These are phyloP conservation scores for Auanema freiburgensis DNA, from an alignment of 2,888 invertebrate species.

Conservation along the genomic window DNA sequence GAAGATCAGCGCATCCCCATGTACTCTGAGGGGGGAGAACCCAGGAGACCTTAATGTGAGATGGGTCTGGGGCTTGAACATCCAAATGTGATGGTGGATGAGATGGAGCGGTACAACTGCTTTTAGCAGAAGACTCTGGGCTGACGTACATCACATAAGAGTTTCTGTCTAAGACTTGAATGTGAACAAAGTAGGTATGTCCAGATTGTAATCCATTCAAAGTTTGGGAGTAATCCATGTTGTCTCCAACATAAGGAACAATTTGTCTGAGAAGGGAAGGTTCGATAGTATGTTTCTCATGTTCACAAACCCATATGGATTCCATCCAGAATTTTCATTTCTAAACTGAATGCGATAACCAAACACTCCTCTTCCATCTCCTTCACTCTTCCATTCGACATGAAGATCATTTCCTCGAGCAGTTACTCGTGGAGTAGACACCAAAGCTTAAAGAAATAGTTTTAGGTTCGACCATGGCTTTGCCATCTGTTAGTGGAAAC, in stretches of 20 bases:
- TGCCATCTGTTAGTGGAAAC: conserved; percentile 11
- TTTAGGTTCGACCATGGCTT: too few species aligned
- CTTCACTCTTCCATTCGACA: conserved; percentile 60
- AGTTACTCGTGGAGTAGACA: conserved; percentile 56
- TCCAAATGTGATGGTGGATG: conserved; percentile 60
- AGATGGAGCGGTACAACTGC: conserved; percentile 53
- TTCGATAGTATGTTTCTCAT: too few species aligned
- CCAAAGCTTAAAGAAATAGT: conserved; percentile 51
- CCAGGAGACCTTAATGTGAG: conserved; percentile 54
- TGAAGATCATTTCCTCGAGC: conserved; percentile 49
- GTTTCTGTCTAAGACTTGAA: conserved; percentile 61
- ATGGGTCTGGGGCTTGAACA: conserved; percentile 52
- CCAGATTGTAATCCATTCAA: conserved; percentile 57
- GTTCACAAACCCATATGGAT: conserved; percentile 52
- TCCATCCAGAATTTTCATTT: conserved; percentile 55
- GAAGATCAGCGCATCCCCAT: conserved; percentile 56
- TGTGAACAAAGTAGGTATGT: conserved; percentile 50
- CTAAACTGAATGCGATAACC: conserved; percentile 62
- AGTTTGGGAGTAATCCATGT: conserved; percentile 54
- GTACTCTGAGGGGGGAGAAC: conserved; percentile 45
- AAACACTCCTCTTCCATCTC: conserved; percentile 61
- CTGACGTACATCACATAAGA: conserved; percentile 63
- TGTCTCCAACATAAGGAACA: conserved; percentile 61
- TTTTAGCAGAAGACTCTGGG: conserved; percentile 52
- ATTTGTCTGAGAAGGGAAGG: conserved; percentile 44